Base-by-base conservation (phyloP, 2,888 invertebrate genomes). In the Xanthorhoe spadicearia region DNA sequence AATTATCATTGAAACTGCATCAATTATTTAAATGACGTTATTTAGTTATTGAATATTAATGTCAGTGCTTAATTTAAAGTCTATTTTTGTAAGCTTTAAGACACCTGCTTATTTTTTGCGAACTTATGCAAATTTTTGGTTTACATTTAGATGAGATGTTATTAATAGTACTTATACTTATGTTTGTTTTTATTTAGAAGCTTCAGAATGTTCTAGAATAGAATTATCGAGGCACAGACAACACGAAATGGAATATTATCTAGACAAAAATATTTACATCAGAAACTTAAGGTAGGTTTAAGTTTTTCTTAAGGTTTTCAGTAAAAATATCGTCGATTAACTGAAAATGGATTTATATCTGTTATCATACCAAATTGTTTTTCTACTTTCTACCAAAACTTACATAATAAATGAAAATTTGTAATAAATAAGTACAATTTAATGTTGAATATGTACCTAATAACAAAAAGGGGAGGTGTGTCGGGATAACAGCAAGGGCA, bases 61-160 rank as follows among this genome's bases (percentile, higher is more conserved):
- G 15, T 13, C 23, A 23, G 4, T 1, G 1, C 23, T 23, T 23
- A 19, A 43, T 10, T 28, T 51, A 8, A 19, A 52, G 49, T 38
- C 1, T 4, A 17, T 28, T 60, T 52, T 43, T 52, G 28, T 48
- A 43, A 43, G 38, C 38, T 28, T 5, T 10, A 15, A 15, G 19
- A 59, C 51, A 52, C 43, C 23, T 23, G 51, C 38, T 17, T 52
- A 17, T 53, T 61, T 60, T 53, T 48, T 53, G 17, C 48, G 32
- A 18, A 48, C 6, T 48, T 53, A 60, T 52, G 23, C 58, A 43
- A 43, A 52, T 52, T n/a, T n/a, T 48, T 48, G 6, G 48, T 6
- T 48, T 48, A 48, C 8, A 48, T 48, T 48, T 48, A 4, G 38
- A 43, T 43, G 38, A 43, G 38, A 13, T 13, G 38, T 43, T 43